Evolutionary conservation across 37 sponge, comb jelly and placozoan species (phyloP), one percentile per base, ranked within the genome.

Genomic region (Eunapius fragilis): DNA sequence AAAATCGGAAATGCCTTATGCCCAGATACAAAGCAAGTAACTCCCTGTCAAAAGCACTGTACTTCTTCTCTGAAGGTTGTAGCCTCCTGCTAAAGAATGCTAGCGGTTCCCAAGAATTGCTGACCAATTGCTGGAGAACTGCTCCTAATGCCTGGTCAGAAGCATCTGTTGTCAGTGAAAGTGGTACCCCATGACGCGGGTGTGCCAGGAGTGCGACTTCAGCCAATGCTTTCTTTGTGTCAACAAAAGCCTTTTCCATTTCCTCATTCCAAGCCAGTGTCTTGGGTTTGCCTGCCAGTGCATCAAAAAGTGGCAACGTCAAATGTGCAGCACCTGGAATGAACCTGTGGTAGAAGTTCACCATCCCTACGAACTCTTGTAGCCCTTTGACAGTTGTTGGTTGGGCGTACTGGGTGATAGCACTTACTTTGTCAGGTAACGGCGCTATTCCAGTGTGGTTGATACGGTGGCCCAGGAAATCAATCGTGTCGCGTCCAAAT

Each of bases 281-380:
- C 1, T 26, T 25, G 1, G 72, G 10, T 80, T 45, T 72, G 47
- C 5, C 19, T 37, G 26, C 4, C 31, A 67, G 3, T 41, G 32
- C 72, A 5, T 71, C 30, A 12, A 88, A 82, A 0, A 88, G 83
- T 27, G 87, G 89, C 58, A 68, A 82, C 67, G 74, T 67, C 11
- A 68, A 31, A 22, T 72, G 38, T 19, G 87, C 91, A 78, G 84
- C 76, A 34, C 80, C 28, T 6, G 91, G 86, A 2, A 81, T 14
- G 70, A 90, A 91, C 0, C 75, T 84, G 34, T 86, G 91, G 74
- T 87, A 91, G 71, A 87, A 91, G 72, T 86, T 91, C 23, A 91
- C 82, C 2, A 91, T 80, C 5, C 84, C 87, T 0, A 91, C 9
- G 75, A 91, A 91, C 25, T 67, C 49, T 17, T 76, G 79, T 6